A percentile compares a stretch with the other conserved stretches of the same genome.
Evolutionary conservation across 2,888 invertebrate genomes (phyloP).

Genomic region (Eupelmus urozonus): DNA sequence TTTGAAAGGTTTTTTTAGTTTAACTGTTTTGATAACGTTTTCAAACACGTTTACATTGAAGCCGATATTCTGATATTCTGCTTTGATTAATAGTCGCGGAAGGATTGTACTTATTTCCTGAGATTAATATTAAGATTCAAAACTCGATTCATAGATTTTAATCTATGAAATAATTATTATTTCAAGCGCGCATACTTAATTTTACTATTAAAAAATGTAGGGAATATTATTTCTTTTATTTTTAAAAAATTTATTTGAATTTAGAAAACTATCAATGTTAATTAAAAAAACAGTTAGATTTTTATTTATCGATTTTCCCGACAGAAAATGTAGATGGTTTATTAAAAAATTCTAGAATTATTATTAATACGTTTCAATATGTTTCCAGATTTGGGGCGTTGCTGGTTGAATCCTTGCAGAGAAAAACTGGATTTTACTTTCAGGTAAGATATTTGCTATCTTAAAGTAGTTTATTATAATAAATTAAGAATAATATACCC

Average conservation of each 20-base stretch:
- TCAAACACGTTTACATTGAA: not conserved
- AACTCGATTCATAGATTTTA: not conserved
- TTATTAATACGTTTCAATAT: conserved; percentile 47
- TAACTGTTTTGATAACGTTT: too few species aligned
- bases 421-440: conserved; percentile 23
- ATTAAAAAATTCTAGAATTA: conserved; percentile 2
- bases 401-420: conserved; percentile 49
- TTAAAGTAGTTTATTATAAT: conserved; percentile 4
- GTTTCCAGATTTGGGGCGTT: conserved; percentile 58
- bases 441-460: conserved; percentile 24
- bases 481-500: conserved; percentile 33
- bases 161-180: not conserved
- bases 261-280: too few species aligned
- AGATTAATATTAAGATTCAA: not conserved
- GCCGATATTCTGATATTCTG: not conserved
- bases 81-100: not conserved
- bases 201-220: not conserved
- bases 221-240: not conserved
- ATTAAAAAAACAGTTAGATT: conserved; percentile 8
- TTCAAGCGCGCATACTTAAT: conserved; percentile 22
- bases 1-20: not conserved
- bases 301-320: not conserved
- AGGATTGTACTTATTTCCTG: not conserved
- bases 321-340: conserved; percentile 18
- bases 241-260: not conserved